A percentile compares a stretch with the other conserved stretches of the same genome.
phyloP scores from a whole-genome alignment of 2,888 invertebrate species.

The Morpho helenor region DNA sequence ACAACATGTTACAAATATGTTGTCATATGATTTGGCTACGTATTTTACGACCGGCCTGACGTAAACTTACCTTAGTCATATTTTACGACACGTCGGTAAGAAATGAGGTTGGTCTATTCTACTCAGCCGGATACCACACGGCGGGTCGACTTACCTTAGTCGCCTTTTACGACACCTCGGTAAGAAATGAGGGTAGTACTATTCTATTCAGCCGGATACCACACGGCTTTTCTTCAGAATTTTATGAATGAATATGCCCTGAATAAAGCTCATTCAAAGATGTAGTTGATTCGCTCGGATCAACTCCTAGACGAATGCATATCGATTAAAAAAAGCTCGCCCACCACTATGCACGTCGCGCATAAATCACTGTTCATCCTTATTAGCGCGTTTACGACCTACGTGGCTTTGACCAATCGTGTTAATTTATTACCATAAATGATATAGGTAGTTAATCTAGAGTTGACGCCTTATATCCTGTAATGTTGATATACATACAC shows the following conservation, averaged over 20 bases:
- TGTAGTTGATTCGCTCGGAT: neutral
- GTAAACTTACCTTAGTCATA: too few species aligned
- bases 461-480: conserved; percentile 32
- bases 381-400: conserved; percentile 34
- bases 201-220: too few species aligned
- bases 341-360: conserved; percentile 13
- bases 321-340: conserved; percentile 4
- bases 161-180: too few species aligned
- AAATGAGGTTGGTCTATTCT: too few species aligned
- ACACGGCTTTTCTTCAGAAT: neutral
- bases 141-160: too few species aligned
- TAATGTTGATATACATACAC: conserved; percentile 9
- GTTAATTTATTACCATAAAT: conserved; percentile 55
- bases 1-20: too few species aligned
- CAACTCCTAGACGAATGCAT: conserved; percentile 1
- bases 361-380: conserved; percentile 33
- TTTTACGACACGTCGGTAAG: too few species aligned
- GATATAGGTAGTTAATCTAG: conserved; percentile 45
- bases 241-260: neutral
- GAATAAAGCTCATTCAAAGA: neutral
- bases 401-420: conserved; percentile 38
- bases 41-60: too few species aligned
- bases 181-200: too few species aligned
- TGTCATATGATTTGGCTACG: too few species aligned
- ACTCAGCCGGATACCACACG: too few species aligned